Evolutionary conservation across 2,113 vertebrate species (phyloP).

Genomic region (Murina feae): DNA sequence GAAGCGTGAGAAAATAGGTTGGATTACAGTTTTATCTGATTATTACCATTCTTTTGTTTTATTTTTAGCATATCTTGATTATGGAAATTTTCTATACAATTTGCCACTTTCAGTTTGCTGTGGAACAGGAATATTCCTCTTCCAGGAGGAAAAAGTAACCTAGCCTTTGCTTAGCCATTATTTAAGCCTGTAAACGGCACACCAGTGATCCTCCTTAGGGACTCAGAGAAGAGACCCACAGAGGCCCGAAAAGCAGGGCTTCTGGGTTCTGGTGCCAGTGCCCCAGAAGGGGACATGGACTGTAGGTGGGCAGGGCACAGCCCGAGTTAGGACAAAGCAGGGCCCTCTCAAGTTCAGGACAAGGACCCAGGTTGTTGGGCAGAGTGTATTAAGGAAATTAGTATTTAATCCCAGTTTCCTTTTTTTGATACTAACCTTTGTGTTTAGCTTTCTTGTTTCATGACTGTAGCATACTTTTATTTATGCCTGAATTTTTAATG

Average conservation of each 20-base stretch:
- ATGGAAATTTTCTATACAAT: neutral
- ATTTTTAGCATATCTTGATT: neutral
- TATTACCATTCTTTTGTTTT: neutral
- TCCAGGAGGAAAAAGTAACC: neutral
- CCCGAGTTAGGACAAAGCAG: neutral
- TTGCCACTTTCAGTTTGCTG: neutral
- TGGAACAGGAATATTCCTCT: neutral
- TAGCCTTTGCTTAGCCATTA: neutral
- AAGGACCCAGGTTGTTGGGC: neutral
- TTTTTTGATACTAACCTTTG: neutral
- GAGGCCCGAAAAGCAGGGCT: neutral
- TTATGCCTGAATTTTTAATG: conserved; percentile 38
- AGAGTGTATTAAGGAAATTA: neutral
- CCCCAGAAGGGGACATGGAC: neutral
- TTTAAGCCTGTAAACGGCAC: neutral
- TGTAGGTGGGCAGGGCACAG: neutral
- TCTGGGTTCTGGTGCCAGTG: neutral
- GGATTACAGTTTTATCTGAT: neutral
- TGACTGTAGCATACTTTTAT: neutral
- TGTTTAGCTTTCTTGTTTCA: conserved; percentile 23
- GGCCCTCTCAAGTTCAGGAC: neutral
- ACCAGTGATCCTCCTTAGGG: neutral
- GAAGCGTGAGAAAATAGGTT: neutral
- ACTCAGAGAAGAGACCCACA: neutral
- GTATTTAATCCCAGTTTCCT: neutral